These are phyloP conservation scores for Chymomyza caudatula DNA, from an alignment of 2,888 invertebrate genomes.

Conservation along the genomic window DNA sequence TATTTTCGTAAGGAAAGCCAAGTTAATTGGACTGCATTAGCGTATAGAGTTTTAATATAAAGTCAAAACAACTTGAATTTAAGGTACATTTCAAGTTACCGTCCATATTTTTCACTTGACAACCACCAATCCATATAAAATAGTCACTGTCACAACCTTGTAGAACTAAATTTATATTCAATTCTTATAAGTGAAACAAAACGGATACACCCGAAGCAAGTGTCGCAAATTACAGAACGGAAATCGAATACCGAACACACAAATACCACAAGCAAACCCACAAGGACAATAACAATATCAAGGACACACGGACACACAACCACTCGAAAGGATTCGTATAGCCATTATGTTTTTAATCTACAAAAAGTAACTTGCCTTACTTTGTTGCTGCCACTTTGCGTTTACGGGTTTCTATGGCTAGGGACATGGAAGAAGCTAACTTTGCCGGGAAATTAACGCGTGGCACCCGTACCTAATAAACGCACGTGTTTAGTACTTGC, in stretches of 20 bases:
- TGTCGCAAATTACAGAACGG: neutral
- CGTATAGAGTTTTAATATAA: no score
- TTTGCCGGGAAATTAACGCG: neutral
- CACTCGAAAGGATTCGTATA: neutral
- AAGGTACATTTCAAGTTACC: no score
- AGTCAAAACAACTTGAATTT: no score
- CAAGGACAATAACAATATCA: neutral
- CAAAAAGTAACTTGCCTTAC: neutral
- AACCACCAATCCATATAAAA: no score
- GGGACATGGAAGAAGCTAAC: neutral
- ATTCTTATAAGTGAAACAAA: conserved; percentile 43
- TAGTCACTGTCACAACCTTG: conserved; percentile 31
- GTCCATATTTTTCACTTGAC: no score
- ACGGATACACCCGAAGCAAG: conserved; percentile 22
- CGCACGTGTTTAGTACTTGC: neutral
- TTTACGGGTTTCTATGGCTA: neutral
- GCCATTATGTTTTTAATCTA: neutral
- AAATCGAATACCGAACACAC: neutral
- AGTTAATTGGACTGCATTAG: neutral
- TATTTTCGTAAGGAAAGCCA: neutral
- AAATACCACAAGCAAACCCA: neutral
- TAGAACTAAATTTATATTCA: conserved; percentile 27
- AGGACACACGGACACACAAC: neutral
- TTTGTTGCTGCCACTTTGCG: neutral
- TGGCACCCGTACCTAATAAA: neutral